These are phyloP conservation scores for Ara ararauna DNA, from an alignment of 2,797 vertebrate genomes.

Conservation along the genomic window DNA sequence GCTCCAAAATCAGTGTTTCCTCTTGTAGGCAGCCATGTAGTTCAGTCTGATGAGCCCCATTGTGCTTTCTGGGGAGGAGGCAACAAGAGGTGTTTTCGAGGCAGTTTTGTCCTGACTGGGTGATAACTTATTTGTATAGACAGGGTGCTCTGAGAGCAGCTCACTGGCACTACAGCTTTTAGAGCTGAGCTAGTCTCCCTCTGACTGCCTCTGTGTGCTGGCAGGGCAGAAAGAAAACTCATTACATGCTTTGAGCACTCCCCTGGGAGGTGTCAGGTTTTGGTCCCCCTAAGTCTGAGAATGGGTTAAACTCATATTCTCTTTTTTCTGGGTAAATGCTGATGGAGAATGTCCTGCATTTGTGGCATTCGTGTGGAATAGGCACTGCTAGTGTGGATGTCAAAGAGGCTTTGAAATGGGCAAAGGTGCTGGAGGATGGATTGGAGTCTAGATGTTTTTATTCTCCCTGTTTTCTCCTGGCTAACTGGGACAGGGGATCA, in stretches of 20 bases:
- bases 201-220: neutral
- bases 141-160: neutral
- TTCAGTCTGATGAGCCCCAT: neutral
- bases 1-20: neutral
- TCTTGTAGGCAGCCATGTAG: neutral
- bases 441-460: neutral
- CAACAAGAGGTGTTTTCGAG: neutral
- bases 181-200: neutral
- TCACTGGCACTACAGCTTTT: neutral
- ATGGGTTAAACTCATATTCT: neutral
- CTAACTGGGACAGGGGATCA: fast-evolving
- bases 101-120: neutral
- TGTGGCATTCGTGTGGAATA: neutral
- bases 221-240: neutral
- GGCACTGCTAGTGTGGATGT: fast-evolving
- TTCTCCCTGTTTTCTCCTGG: neutral
- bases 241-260: neutral
- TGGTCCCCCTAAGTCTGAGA: fast-evolving
- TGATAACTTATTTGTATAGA: neutral
- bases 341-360: neutral
- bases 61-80: neutral
- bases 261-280: neutral
- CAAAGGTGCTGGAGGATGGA: fast-evolving
- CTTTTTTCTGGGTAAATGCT: neutral
- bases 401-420: neutral